These are phyloP conservation scores for Euplexia lucipara DNA, from an alignment of 2,888 invertebrate genomes.

Conservation along the genomic window DNA sequence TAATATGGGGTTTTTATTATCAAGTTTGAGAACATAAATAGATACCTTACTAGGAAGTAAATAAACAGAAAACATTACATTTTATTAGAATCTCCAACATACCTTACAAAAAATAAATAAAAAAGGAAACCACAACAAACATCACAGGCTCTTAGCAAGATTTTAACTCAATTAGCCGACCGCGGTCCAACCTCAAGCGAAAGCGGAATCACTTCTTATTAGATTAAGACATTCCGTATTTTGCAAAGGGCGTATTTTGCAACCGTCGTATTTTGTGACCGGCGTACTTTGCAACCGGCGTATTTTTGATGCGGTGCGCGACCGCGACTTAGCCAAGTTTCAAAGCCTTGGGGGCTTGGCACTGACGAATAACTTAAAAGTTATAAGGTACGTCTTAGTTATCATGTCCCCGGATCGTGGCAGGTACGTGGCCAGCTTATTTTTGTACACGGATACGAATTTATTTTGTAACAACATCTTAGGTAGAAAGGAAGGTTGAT, in stretches of 20 bases:
- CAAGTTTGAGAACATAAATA: neutral
- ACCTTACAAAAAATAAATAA: slow-evolving; percentile 12
- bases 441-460: slow-evolving; percentile 65
- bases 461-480: slow-evolving; percentile 56
- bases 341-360: slow-evolving; percentile 66
- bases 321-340: slow-evolving; percentile 74
- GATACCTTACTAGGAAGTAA: neutral
- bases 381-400: slow-evolving; percentile 66
- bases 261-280: slow-evolving; percentile 58
- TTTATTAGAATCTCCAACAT: slow-evolving; percentile 8
- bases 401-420: slow-evolving; percentile 64
- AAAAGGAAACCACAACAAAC: slow-evolving; percentile 49
- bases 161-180: slow-evolving; percentile 63
- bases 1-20: neutral
- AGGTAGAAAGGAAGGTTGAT: slow-evolving; percentile 13
- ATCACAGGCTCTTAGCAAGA: slow-evolving; percentile 54
- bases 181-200: slow-evolving; percentile 64
- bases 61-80: slow-evolving; percentile 2
- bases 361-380: slow-evolving; percentile 76
- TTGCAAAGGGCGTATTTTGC: slow-evolving; percentile 56
- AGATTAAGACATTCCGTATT: slow-evolving; percentile 65
- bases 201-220: slow-evolving; percentile 66
- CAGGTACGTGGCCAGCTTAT: slow-evolving; percentile 71
- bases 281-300: slow-evolving; percentile 64
- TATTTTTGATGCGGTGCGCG: slow-evolving; percentile 76